Base-by-base conservation (phyloP, 2,113 vertebrate genomes). In the Cacatua alba region DNA sequence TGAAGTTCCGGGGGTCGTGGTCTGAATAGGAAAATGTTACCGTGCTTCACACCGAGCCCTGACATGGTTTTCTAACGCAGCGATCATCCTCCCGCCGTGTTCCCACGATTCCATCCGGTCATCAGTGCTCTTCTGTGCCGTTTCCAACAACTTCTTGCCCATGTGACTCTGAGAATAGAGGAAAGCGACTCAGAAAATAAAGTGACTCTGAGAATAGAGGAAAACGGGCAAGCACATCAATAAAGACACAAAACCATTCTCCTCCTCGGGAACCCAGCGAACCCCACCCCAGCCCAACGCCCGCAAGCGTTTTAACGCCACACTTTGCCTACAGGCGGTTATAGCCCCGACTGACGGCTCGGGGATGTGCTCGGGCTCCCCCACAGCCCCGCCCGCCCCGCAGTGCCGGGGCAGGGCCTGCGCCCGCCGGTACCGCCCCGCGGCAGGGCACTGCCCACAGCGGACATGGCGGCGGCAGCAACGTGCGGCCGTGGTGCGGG, bases 1-100 rank as follows among this genome's bases (percentile, higher is more conserved):
- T 0, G 3, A 20, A 17, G 33, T 14, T 44, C 28, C 2, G 28
- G 24, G 17, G 19, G 29, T 7, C 0, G 3, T 1, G 11, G 5
- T 10, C 3, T 6, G 10, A 29, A 13, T 1, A 10, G 52, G 24
- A 39, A 31, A 39, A 33, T 0, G 13, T 41, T 46, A 39, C 43
- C 59, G 0, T 2, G 26, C 31, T 49, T 9, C 86, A 6, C 48
- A 3, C 2, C 3, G 70, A 51, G 41, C 3, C n/a, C 60, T 20
- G 60, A 25, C 1, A 3, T 0, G 23, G 13, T 19, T 43, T 35
- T 13, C 29, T 15, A 23, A 20, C 0, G 11, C 41, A 25, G 39
- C 6, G 11, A 21, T 20, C 62, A 0, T 1, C 25, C 29, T 63
- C n/a, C 37, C 6, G 65, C 25, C 49, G 11, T 6, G 8, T 4